Conservation (phyloP, 2,888 invertebrate genomes). For the Unio pictorum region DNA sequence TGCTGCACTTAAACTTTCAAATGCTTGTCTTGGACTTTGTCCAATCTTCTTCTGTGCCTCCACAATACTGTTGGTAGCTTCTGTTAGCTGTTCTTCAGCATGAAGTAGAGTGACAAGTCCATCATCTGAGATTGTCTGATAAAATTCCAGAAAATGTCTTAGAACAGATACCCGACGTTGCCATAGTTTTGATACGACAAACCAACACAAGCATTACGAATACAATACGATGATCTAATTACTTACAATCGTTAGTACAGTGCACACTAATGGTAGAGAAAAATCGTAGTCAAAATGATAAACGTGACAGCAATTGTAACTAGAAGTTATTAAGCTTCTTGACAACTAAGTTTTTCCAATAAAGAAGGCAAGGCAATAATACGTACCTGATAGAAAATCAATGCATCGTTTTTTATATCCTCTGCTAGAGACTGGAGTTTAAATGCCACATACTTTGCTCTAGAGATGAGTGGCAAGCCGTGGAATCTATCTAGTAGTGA, state of each 20-base stretch:
- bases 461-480: slow-evolving; percentile 18
- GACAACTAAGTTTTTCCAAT: no score
- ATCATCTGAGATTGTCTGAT: slow-evolving; percentile 18
- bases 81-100: slow-evolving; percentile 19
- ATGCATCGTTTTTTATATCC: slow-evolving; percentile 17
- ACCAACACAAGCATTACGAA: no score
- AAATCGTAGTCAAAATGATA: no score
- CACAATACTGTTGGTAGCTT: slow-evolving; percentile 10
- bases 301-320: no score
- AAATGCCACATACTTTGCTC: slow-evolving; percentile 11
- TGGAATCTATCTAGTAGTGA: slow-evolving; percentile 4
- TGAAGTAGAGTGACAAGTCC: slow-evolving; percentile 14
- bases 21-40: slow-evolving; percentile 12
- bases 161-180: no score
- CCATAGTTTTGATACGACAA: no score
- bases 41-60: slow-evolving; percentile 4
- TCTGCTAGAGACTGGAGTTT: slow-evolving; percentile 18
- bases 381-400: slow-evolving; percentile 23
- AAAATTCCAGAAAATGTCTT: background rate
- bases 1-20: slow-evolving; percentile 5
- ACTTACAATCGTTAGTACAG: no score
- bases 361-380: background rate
- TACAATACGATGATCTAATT: no score
- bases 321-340: no score
- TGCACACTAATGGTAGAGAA: no score